Evolutionary conservation across 1,140 invertebrate species (phyloP).

Genomic region (Drosophila oshimai): DNA sequence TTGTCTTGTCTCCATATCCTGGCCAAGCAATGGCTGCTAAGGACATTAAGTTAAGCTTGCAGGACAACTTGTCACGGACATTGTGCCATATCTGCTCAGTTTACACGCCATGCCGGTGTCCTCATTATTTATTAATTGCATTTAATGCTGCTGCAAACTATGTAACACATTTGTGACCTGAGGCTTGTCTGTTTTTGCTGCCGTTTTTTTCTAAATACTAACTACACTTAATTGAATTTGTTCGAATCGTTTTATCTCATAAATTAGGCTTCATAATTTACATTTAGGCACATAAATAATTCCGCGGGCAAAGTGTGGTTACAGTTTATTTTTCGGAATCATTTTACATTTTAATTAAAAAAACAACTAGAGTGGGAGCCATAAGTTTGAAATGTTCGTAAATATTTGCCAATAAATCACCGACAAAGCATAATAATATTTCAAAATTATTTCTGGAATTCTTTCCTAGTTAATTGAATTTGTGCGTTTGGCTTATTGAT

Average conservation of each 20-base stretch:
- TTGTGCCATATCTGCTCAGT: conserved; percentile 4
- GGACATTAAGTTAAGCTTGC: conserved; percentile 16
- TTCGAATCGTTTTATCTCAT: conserved; percentile 2
- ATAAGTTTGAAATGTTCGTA: neutral
- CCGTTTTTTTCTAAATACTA: neutral
- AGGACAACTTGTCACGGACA: conserved; percentile 23
- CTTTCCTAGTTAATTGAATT: neutral
- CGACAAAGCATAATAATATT: neutral
- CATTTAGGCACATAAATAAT: conserved; percentile 27
- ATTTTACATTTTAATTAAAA: conserved; percentile 8
- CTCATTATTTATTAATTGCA: conserved; percentile 48
- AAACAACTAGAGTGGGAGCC: neutral
- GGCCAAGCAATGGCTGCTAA: neutral
- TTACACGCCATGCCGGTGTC: neutral
- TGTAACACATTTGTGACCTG: neutral
- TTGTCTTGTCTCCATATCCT: too few species aligned
- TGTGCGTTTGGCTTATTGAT: neutral
- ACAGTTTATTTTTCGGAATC: neutral
- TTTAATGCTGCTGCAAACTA: conserved; percentile 31
- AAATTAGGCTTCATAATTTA: conserved; percentile 33
- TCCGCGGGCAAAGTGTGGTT: conserved; percentile 2
- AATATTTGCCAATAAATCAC: conserved; percentile 22
- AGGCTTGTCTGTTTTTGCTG: neutral
- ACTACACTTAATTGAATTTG: conserved; percentile 15
- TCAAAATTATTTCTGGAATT: neutral